These are phyloP conservation scores for Platynereis dumerilii DNA, from an alignment of 2,888 invertebrate genomes.

Conservation along the genomic window DNA sequence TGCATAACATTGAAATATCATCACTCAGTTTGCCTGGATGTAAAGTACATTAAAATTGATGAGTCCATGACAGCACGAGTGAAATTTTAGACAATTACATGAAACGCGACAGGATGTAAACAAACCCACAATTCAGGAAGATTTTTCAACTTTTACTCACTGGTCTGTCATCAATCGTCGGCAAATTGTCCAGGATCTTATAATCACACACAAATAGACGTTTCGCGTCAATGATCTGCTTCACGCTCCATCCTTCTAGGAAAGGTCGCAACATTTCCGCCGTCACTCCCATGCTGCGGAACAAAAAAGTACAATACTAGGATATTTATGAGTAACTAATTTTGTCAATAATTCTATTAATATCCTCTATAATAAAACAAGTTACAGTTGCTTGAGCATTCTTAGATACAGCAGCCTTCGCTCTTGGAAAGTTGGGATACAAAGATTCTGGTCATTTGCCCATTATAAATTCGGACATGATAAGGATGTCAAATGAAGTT, in stretches of 20 bases:
- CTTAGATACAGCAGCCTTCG: too few relatives aligned
- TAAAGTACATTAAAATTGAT: neutral
- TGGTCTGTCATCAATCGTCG: conserved; percentile 45
- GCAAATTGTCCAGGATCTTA: conserved; percentile 52
- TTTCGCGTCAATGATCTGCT: conserved; percentile 55
- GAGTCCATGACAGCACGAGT: too few relatives aligned
- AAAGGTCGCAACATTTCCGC: conserved; percentile 51
- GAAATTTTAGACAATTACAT: too few relatives aligned
- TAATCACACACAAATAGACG: conserved; percentile 61
- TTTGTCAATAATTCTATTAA: too few relatives aligned
- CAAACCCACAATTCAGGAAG: conserved; percentile 12
- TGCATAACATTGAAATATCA: too few relatives aligned
- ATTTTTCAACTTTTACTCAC: conserved; percentile 39
- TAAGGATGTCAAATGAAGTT: too few relatives aligned
- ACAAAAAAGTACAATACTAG: neutral
- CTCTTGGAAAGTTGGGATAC: too few relatives aligned
- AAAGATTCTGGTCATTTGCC: too few relatives aligned
- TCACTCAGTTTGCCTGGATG: neutral
- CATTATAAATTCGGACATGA: too few relatives aligned
- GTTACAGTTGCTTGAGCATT: too few relatives aligned
- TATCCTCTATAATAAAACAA: too few relatives aligned
- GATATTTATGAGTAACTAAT: too few relatives aligned
- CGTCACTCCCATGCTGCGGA: conserved; percentile 51
- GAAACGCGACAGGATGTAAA: conserved; percentile 3
- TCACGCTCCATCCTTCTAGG: conserved; percentile 51